Evolutionary conservation across 2,113 vertebrate genomes (phyloP), one percentile per base, ranked within the genome.

Genomic region (Catharus fuscescens): DNA sequence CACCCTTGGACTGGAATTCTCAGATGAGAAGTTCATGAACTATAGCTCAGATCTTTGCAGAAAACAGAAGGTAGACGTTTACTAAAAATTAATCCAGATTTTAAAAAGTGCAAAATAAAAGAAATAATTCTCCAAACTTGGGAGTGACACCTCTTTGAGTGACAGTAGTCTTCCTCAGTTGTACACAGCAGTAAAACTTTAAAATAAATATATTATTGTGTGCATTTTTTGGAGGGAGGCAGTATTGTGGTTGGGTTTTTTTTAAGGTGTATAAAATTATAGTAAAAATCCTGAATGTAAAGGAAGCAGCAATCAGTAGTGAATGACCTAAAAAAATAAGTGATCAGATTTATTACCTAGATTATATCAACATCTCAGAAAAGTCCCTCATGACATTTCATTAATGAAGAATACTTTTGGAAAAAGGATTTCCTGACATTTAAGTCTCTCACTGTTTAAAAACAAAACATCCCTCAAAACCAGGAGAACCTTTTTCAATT

Each of bases 1-100:
- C 96, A 96, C 82, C 47, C 91, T 95, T 19, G 57, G 64, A 90
- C 80, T 9, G 6, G 80, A 54, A 36, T 89, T 80, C 90, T 52
- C 77, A 14, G 67, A 69, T 5, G 31, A 82, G 59, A 76, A 61
- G 25, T 50, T 53, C 28, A 44, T 9, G 12, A 91, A 47, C 19
- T 29, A 54, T 0, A 86, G 34, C 50, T 92, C 44, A 77, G 44
- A 6, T 85, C 50, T 71, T 61, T 45, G 26, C 66, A 56, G 50
- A 65, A 84, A 86, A 70, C 12, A 85, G 48, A 65, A 73, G 60
- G 45, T 18, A 86, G 44, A 24, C 7, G 2, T 36, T 59, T 11
- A 62, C 7, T 45, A n/a, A 80, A 80, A 93, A 45, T 23, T 2
- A 65, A 76, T 24, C 31, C 40, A 64, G 57, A 52, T 31, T 66